These are phyloP conservation scores for Promerops cafer DNA, from an alignment of 2,113 vertebrate genomes.

Conservation along the genomic window DNA sequence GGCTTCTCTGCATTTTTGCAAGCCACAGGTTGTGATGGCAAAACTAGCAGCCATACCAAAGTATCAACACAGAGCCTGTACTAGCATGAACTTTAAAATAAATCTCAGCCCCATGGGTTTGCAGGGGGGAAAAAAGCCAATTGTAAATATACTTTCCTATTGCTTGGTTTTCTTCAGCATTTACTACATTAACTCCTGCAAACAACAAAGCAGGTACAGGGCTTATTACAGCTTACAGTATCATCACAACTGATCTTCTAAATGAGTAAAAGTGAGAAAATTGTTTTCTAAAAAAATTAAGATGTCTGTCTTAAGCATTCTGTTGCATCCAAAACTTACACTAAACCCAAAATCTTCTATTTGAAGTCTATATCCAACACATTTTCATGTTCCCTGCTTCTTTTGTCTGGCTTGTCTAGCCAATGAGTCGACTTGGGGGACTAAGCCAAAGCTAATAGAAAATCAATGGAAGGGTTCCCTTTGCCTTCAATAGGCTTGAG, in stretches of 20 bases:
- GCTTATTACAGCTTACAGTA: background rate
- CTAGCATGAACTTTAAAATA: background rate
- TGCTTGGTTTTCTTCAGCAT: background rate
- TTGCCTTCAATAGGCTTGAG: background rate
- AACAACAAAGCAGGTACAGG: background rate
- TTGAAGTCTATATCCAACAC: background rate
- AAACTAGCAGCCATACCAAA: background rate
- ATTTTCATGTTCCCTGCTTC: background rate
- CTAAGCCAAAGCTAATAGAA: background rate
- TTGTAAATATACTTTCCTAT: background rate
- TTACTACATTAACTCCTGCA: background rate
- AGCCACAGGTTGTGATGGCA: fast-evolving
- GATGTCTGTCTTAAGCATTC: background rate
- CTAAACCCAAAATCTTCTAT: background rate
- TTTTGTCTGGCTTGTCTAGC: background rate
- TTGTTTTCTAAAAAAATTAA: background rate
- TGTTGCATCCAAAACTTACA: background rate
- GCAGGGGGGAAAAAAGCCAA: fast-evolving
- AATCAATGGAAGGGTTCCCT: background rate
- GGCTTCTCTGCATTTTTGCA: background rate
- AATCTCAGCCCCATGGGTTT: background rate
- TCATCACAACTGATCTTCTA: background rate
- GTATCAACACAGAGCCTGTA: background rate
- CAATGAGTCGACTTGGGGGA: background rate
- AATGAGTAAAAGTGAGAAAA: background rate